These are phyloP conservation scores for Pararge aegeria DNA, from an alignment of 1,140 invertebrate species.

Conservation along the genomic window DNA sequence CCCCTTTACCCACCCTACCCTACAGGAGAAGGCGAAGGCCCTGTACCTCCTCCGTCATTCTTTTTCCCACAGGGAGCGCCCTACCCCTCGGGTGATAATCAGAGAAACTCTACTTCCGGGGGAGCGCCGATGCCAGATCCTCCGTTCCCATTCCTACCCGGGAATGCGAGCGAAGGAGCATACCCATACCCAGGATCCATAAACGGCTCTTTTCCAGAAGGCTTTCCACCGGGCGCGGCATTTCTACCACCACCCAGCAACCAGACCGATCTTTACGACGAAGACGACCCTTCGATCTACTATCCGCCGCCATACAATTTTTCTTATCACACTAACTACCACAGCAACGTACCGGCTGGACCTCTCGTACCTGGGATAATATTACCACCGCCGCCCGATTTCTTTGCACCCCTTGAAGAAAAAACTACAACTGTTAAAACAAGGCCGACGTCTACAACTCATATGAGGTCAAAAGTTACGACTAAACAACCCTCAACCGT, in stretches of 20 bases:
- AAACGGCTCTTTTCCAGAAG: slow-evolving; percentile 80
- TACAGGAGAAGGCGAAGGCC: slow-evolving; percentile 82
- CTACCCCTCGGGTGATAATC: slow-evolving; percentile 76
- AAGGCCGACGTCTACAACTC: slow-evolving; percentile 49
- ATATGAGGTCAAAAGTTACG: slow-evolving; percentile 61
- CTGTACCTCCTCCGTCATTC: slow-evolving; percentile 78
- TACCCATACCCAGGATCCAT: slow-evolving; percentile 80
- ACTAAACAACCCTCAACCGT: slow-evolving; percentile 55
- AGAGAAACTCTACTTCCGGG: slow-evolving; percentile 82
- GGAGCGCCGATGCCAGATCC: slow-evolving; percentile 81
- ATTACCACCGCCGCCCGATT: slow-evolving; percentile 91
- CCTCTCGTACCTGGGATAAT: slow-evolving; percentile 93
- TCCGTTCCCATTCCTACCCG: slow-evolving; percentile 80
- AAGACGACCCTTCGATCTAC: slow-evolving; percentile 93
- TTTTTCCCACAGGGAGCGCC: slow-evolving; percentile 78
- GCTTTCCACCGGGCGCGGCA: slow-evolving; percentile 83
- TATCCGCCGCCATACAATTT: slow-evolving; percentile 95
- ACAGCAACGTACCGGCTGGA: slow-evolving; percentile 88
- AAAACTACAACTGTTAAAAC: slow-evolving; percentile 64
- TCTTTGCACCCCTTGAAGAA: slow-evolving; percentile 85
- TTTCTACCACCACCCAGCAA: slow-evolving; percentile 86
- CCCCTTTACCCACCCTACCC: slow-evolving; percentile 72
- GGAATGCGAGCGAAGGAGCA: slow-evolving; percentile 80
- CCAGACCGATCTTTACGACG: slow-evolving; percentile 88
- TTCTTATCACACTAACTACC: slow-evolving; percentile 89